These are phyloP conservation scores for Hozukius guyotensis DNA, from an alignment of 2,797 vertebrate species.

Conservation along the genomic window DNA sequence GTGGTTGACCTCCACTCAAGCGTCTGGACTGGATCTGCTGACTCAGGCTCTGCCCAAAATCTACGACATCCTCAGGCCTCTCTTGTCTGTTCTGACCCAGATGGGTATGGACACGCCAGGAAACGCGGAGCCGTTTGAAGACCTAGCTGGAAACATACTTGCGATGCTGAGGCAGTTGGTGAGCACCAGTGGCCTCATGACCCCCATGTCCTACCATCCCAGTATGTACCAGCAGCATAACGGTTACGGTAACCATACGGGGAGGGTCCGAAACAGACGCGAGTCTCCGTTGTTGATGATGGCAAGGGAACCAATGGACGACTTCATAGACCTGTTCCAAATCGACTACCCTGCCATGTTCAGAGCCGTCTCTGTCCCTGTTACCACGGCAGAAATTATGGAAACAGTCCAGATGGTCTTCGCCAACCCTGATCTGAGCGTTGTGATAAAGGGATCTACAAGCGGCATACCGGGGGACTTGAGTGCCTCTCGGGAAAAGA, in stretches of 20 bases:
- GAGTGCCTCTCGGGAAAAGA: constrained; percentile 56
- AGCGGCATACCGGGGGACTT: constrained; percentile 45
- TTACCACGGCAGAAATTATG: constrained; percentile 62
- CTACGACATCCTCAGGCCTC: constrained; percentile 45
- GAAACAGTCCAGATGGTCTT: constrained; percentile 79
- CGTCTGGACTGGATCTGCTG: constrained; percentile 66
- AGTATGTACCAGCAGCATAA: background rate
- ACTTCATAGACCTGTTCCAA: constrained; percentile 76
- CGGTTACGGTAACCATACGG: background rate
- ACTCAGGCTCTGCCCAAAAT: constrained; percentile 64
- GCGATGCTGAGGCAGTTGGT: constrained; percentile 65
- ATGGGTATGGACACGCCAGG: constrained; percentile 25
- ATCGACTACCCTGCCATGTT: constrained; percentile 77
- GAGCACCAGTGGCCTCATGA: constrained; percentile 30
- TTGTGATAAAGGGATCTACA: constrained; percentile 74
- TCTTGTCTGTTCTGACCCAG: constrained; percentile 44
- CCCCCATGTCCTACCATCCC: constrained; percentile 25
- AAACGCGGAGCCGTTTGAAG: constrained; percentile 46
- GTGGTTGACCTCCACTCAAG: constrained; percentile 68
- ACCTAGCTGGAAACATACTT: constrained; percentile 61
- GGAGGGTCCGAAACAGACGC: constrained; percentile 31
- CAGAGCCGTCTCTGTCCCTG: constrained; percentile 55
- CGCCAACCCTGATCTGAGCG: constrained; percentile 74
- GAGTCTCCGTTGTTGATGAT: constrained; percentile 21
- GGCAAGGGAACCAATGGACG: constrained; percentile 64